A percentile compares a stretch with the other conserved stretches of the same genome.
Conservation (phyloP, 2,888 invertebrate species). For the Barypeithes pellucidus region DNA sequence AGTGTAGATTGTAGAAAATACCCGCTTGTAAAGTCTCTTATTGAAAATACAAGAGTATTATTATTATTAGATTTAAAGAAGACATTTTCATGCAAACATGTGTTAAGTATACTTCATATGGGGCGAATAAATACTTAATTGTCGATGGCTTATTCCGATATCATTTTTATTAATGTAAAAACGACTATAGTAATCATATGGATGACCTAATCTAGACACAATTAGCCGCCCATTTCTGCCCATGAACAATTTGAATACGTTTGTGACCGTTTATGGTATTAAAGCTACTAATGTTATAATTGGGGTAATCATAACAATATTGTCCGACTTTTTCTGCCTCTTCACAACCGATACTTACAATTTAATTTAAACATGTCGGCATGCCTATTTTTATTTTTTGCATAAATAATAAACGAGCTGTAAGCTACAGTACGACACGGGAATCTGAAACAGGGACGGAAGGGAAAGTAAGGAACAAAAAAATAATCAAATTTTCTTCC, state of each 20-base stretch:
- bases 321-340: conserved; percentile 26
- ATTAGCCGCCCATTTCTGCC: conserved; percentile 20
- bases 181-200: background rate
- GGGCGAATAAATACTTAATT: too few relatives aligned
- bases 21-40: too few relatives aligned
- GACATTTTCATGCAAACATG: too few relatives aligned
- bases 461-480: too few relatives aligned
- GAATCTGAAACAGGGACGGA: too few relatives aligned
- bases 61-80: too few relatives aligned
- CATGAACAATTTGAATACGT: conserved; percentile 29
- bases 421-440: too few relatives aligned
- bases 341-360: conserved; percentile 13
- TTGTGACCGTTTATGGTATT: conserved; percentile 21
- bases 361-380: conserved; percentile 15
- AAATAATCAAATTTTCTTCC: too few relatives aligned
- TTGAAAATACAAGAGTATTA: too few relatives aligned
- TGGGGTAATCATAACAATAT: conserved; percentile 23
- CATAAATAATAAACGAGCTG: too few relatives aligned
- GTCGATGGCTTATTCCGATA: background rate
- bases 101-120: too few relatives aligned
- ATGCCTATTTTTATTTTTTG: conserved; percentile 18
- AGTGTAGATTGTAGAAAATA: too few relatives aligned
- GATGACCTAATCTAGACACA: conserved; percentile 24
- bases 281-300: conserved; percentile 25
- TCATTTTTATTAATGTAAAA: conserved; percentile 1